Evolutionary conservation across 2,888 invertebrate genomes (phyloP), one percentile per base, ranked within the genome.

Genomic region (Scelioninae gen. 2): DNA sequence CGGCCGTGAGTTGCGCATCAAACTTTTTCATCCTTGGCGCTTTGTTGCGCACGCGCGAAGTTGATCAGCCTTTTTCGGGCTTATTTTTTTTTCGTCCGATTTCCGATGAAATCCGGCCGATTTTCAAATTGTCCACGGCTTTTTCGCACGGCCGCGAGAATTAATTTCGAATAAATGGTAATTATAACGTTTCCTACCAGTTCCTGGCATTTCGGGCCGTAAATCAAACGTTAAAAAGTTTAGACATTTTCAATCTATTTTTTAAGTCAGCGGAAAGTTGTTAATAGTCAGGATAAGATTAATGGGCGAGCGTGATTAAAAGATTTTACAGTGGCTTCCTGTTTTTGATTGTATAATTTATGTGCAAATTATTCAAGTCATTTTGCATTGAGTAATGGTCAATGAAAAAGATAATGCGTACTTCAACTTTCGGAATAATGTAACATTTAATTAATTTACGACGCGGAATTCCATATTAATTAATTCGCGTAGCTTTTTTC

Each of bases 301-400:
- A 71, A 71, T 58, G 31, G 63, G 31, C 22, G 9, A 28, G 37
- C 55, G 58, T 43, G 70, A 71, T 71, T 71, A 64, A 71, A 55
- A 58, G 63, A 58, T 58, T 64, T 55, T 33, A 22, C 25, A 45
- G 64, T 57, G 37, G 64, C 70, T 71, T 71, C 63, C 70, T 71
- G 70, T 58, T 71, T 63, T 57, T 55, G 57, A 71, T 71, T 71
- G 63, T 52, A 71, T 71, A 64, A 64, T 71, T 64, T 57, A 71
- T 71, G 64, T 50, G 60, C 16, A 63, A 70, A 70, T 70, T 63
- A 70, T 70, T 70, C 70, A 35, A 43, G 33, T 63, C 70, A 63
- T 70, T 71, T 58, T 58, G 58, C 71, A 58, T 58, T 58, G 61
- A 64, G 58, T 71, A 71, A 64, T 71, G 55, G 71, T 50, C 37